Conservation (phyloP, 2,113 vertebrate species). For the Rhinolophus ferrumequinum region DNA sequence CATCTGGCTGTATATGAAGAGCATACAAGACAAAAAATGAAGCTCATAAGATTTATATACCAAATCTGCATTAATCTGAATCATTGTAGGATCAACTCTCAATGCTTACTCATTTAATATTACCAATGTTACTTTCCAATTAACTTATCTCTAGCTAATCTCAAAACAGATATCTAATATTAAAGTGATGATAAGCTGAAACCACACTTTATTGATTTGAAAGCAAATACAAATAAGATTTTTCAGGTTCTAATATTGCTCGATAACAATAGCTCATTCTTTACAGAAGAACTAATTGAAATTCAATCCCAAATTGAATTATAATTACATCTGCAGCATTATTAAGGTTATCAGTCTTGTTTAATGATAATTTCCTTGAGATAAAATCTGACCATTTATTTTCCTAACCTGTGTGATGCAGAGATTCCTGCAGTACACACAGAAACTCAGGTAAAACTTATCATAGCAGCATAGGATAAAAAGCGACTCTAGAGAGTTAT, state of each 20-base stretch:
- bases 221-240: constrained; percentile 67
- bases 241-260: constrained; percentile 44
- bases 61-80: constrained; percentile 17
- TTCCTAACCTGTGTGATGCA: constrained; percentile 65
- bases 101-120: constrained; percentile 34
- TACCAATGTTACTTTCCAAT: not conserved
- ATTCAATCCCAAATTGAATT: constrained; percentile 71
- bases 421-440: not conserved
- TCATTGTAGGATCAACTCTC: not conserved
- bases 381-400: constrained; percentile 74
- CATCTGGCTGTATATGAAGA: not conserved
- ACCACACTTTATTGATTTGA: constrained; percentile 55
- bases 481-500: not conserved
- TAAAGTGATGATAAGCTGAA: constrained; percentile 43
- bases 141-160: constrained; percentile 37
- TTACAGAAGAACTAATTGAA: constrained; percentile 78
- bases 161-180: constrained; percentile 28
- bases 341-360: constrained; percentile 61
- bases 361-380: constrained; percentile 74
- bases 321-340: constrained; percentile 75
- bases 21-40: not conserved
- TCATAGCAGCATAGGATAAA: not conserved
- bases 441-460: not conserved
- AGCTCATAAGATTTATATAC: not conserved
- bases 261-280: constrained; percentile 72